Evolutionary conservation across 2,797 vertebrate genomes (phyloP).

Genomic region (Synaphobranchus kaupii): DNA sequence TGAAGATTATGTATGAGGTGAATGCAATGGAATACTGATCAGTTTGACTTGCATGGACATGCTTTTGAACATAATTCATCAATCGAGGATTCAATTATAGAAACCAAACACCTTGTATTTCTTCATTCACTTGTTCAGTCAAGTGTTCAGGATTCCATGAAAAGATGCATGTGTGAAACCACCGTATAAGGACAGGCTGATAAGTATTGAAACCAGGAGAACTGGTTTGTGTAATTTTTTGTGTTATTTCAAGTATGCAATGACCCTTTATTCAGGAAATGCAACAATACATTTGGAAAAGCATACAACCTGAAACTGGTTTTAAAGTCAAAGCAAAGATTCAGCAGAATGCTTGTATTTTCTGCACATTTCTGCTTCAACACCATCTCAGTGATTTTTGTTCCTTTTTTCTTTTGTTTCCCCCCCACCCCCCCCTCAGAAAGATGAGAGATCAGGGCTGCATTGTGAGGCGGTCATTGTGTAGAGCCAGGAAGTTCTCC

Average conservation of each 20-base stretch:
- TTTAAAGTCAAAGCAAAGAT: neutral
- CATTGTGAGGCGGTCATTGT: slow-evolving; percentile 12
- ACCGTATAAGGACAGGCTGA: neutral
- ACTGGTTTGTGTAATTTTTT: too few species aligned
- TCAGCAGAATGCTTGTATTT: neutral
- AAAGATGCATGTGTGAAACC: neutral
- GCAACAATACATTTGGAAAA: neutral
- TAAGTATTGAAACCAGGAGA: neutral
- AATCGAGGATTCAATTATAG: neutral
- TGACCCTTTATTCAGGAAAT: neutral
- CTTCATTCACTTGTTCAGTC: neutral
- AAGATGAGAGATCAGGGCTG: neutral
- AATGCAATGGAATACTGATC: neutral
- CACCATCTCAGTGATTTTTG: neutral
- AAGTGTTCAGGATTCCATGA: neutral
- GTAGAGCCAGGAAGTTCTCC: slow-evolving; percentile 28
- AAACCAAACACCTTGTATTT: neutral
- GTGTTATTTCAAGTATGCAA: neutral
- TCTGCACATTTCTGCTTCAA: neutral
- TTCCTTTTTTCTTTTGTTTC: neutral
- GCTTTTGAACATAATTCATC: slow-evolving; percentile 6
- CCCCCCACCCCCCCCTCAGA: neutral
- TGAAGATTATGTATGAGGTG: neutral
- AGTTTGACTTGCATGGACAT: neutral
- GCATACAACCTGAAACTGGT: neutral